phyloP scores from a whole-genome alignment of 2,113 vertebrate genomes.

The Archilochus colubris region DNA sequence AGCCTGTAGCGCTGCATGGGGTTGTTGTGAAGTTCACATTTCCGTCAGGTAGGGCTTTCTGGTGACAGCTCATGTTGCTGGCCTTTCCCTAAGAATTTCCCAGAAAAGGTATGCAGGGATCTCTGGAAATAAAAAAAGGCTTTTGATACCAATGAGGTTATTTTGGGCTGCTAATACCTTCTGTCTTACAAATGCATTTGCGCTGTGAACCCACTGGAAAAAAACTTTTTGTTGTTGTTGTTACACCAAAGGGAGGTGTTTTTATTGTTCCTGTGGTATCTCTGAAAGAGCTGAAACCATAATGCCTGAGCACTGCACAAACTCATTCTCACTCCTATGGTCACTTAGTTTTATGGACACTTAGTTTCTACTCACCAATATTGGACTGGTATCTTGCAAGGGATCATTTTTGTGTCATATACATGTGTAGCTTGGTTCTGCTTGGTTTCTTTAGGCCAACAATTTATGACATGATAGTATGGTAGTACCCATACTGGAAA shows the following conservation, averaged over 20 bases:
- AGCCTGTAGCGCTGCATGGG: too few relatives aligned
- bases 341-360: not conserved
- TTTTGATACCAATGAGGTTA: not conserved
- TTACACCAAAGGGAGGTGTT: not conserved
- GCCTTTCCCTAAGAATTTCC: not conserved
- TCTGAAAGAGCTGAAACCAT: not conserved
- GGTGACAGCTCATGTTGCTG: not conserved
- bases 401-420: not conserved
- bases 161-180: not conserved
- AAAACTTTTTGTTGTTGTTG: not conserved
- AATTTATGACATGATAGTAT: not conserved
- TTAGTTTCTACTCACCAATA: not conserved
- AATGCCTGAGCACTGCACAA: not conserved
- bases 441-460: not conserved
- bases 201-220: not conserved
- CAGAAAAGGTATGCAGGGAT: not conserved
- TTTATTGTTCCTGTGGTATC: not conserved
- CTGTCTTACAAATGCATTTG: not conserved
- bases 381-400: not conserved
- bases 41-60: not conserved
- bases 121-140: not conserved
- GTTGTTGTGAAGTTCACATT: rapidly evolving
- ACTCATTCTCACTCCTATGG: not conserved
- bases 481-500: not conserved
- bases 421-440: not conserved